These are phyloP conservation scores for Agonum fuliginosum DNA, from an alignment of 2,888 invertebrate genomes.

Conservation along the genomic window DNA sequence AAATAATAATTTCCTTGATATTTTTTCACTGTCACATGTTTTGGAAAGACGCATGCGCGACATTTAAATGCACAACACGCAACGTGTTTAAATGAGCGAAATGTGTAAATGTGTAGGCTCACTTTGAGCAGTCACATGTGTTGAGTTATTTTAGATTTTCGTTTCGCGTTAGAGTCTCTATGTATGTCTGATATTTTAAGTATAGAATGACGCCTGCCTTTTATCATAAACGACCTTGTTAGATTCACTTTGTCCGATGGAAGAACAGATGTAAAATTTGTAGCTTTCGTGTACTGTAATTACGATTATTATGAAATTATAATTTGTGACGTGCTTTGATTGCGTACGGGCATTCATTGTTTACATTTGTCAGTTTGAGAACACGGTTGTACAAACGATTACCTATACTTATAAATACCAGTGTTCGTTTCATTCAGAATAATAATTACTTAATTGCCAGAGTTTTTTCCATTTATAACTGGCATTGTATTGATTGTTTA, in stretches of 20 bases:
- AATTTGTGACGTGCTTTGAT: constrained; percentile 23
- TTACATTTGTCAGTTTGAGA: constrained; percentile 31
- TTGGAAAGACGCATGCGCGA: constrained; percentile 42
- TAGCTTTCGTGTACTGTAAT: constrained; percentile 30
- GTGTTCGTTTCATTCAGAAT: not conserved
- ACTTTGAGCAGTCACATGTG: constrained; percentile 47
- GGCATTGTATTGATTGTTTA: constrained; percentile 25
- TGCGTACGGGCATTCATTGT: constrained; percentile 32
- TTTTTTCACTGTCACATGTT: constrained; percentile 58
- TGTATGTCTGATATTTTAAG: constrained; percentile 56
- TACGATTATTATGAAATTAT: constrained; percentile 45
- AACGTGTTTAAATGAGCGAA: constrained; percentile 54
- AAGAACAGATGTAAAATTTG: constrained; percentile 25
- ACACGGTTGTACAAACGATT: constrained; percentile 9
- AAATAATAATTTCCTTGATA: constrained; percentile 54
- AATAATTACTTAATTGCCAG: constrained; percentile 3
- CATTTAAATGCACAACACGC: constrained; percentile 57
- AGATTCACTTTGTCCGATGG: constrained; percentile 5
- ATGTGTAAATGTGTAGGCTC: constrained; percentile 45
- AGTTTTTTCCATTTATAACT: constrained; percentile 10
- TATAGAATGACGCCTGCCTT: constrained; percentile 45
- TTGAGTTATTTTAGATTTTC: constrained; percentile 53
- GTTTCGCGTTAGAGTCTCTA: constrained; percentile 11
- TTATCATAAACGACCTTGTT: constrained; percentile 55
- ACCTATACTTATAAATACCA: not conserved